phyloP scores from a whole-genome alignment of 2,797 vertebrate genomes.

The Gymnodraco acuticeps region DNA sequence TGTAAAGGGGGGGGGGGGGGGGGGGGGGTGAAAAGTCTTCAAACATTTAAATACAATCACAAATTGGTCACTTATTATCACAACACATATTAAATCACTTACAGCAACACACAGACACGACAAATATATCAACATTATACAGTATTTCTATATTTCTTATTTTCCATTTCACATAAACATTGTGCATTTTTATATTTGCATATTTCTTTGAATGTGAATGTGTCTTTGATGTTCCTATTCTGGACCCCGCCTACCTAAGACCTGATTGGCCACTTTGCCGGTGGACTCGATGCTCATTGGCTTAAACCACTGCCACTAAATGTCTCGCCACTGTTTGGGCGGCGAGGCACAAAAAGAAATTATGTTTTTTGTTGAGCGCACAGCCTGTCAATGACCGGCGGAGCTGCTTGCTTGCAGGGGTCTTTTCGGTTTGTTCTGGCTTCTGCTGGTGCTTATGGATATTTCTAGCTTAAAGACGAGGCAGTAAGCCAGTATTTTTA shows the following conservation, averaged over 20 bases:
- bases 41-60: neutral
- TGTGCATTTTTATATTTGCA: neutral
- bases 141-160: neutral
- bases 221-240: too few species aligned
- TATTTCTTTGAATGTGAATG: neutral
- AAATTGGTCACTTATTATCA: neutral
- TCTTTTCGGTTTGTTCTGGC: constrained; percentile 15
- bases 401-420: constrained; percentile 12
- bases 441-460: constrained; percentile 46
- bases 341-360: constrained; percentile 1
- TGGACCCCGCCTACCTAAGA: neutral
- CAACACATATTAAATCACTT: neutral
- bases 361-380: neutral
- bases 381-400: neutral
- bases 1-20: neutral
- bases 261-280: constrained; percentile 59
- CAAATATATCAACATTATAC: neutral
- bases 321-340: constrained; percentile 13
- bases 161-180: neutral
- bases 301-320: constrained; percentile 21
- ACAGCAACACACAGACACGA: too few species aligned
- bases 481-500: constrained; percentile 29
- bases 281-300: constrained; percentile 61
- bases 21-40: too few species aligned
- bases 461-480: constrained; percentile 4